Conservation (phyloP, 1,140 invertebrate species). For the Camponotus pennsylvanicus region DNA sequence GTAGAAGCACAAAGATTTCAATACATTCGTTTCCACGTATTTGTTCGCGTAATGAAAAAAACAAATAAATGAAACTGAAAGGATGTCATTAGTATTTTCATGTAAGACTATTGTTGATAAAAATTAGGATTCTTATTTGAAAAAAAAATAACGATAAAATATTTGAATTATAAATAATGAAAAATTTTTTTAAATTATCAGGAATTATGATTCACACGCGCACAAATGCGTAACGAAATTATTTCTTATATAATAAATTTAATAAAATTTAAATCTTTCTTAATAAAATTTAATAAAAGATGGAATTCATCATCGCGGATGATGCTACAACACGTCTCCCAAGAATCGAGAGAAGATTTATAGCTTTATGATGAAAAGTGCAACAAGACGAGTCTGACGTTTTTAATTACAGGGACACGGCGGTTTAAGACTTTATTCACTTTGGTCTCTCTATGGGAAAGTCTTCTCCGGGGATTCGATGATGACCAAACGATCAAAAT, state of each 20-base stretch:
- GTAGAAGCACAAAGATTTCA: constrained; percentile 12
- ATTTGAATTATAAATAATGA: background rate
- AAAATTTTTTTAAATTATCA: too few species aligned
- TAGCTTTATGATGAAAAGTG: constrained; percentile 34
- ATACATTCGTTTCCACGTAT: background rate
- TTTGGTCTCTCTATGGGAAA: constrained; percentile 30
- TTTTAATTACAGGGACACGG: constrained; percentile 44
- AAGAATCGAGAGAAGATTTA: constrained; percentile 21
- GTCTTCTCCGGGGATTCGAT: constrained; percentile 38
- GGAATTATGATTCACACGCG: background rate
- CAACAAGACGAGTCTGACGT: constrained; percentile 25
- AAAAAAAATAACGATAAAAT: background rate
- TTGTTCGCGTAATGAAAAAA: background rate
- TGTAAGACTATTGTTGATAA: background rate
- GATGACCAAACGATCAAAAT: constrained; percentile 47
- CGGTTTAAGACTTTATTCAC: background rate
- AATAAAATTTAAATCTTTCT: background rate
- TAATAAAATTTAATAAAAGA: too few species aligned
- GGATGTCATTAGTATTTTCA: background rate
- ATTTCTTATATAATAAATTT: background rate
- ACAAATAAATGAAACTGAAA: background rate
- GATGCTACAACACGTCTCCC: background rate
- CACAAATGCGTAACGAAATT: background rate
- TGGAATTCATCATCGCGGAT: background rate
- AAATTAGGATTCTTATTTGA: background rate